phyloP scores from a whole-genome alignment of 2,113 vertebrate species.

The Corydoras sp. region DNA sequence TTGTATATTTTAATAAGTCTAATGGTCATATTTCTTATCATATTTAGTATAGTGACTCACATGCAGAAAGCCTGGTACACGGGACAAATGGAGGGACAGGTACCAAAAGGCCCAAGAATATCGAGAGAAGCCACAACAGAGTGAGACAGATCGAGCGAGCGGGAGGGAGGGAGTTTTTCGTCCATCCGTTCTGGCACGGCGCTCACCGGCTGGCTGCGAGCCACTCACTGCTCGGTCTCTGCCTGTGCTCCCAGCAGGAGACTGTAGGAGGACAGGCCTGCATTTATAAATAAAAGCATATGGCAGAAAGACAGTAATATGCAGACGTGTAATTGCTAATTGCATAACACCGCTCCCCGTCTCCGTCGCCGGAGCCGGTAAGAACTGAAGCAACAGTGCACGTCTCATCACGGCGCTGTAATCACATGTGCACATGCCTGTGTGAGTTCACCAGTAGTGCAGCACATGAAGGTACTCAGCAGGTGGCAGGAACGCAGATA shows the following conservation, averaged over 20 bases:
- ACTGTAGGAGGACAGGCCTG: constrained; percentile 44
- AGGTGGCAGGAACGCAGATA: constrained; percentile 5
- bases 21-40: too few relatives aligned
- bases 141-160: background rate
- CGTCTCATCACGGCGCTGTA: constrained; percentile 8
- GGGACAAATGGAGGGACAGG: too few relatives aligned
- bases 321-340: constrained; percentile 44
- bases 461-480: background rate
- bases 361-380: constrained; percentile 16
- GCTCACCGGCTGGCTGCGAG: constrained; percentile 39
- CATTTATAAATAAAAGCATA: constrained; percentile 53
- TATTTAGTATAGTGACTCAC: too few relatives aligned
- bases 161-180: constrained; percentile 14
- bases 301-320: constrained; percentile 42
- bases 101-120: too few relatives aligned
- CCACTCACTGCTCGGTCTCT: constrained; percentile 35
- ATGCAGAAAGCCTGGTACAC: too few relatives aligned
- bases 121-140: background rate
- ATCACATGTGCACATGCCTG: background rate
- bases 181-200: constrained; percentile 35
- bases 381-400: constrained; percentile 14
- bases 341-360: constrained; percentile 39
- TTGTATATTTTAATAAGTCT: too few relatives aligned
- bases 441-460: background rate
- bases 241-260: constrained; percentile 37